phyloP scores from a whole-genome alignment of 2,113 vertebrate species.

The Proterorhinus semilunaris region DNA sequence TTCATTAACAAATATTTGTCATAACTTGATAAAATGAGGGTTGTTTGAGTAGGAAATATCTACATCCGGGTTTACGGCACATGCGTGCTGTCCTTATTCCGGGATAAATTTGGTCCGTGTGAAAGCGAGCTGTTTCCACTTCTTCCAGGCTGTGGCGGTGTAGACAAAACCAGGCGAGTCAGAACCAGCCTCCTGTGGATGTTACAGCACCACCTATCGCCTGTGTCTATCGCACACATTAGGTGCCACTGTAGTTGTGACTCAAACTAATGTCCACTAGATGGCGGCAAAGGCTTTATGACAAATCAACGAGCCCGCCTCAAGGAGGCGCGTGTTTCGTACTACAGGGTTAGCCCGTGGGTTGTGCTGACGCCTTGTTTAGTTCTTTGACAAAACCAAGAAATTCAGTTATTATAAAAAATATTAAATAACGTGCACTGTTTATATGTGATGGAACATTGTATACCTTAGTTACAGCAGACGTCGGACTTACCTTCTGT shows the following conservation, averaged over 20 bases:
- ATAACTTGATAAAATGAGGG: constrained; percentile 37
- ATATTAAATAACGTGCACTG: too few relatives aligned
- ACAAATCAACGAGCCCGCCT: accelerated
- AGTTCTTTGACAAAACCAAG: background rate
- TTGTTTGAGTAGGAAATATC: constrained; percentile 39
- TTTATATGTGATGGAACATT: too few relatives aligned
- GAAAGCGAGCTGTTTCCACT: constrained; percentile 50
- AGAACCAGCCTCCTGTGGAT: constrained; percentile 3
- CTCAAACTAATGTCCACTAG: constrained; percentile 29
- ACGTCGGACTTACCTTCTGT: too few relatives aligned
- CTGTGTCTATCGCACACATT: constrained; percentile 49
- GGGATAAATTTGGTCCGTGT: constrained; percentile 86
- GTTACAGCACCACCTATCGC: constrained; percentile 63
- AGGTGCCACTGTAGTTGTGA: accelerated
- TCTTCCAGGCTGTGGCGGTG: constrained; percentile 42
- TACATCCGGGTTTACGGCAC: constrained; percentile 88
- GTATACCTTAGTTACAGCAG: too few relatives aligned
- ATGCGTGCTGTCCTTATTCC: constrained; percentile 88
- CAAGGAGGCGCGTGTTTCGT: constrained; percentile 12
- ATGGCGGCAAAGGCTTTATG: constrained; percentile 44
- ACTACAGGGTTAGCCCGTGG: background rate
- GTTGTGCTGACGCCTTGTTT: background rate
- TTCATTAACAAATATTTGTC: constrained; percentile 17
- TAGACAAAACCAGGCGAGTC: constrained; percentile 37
- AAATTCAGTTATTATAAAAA: background rate